Base-by-base conservation (phyloP, 2,113 vertebrate genomes). In the Anser brachyrhynchus region DNA sequence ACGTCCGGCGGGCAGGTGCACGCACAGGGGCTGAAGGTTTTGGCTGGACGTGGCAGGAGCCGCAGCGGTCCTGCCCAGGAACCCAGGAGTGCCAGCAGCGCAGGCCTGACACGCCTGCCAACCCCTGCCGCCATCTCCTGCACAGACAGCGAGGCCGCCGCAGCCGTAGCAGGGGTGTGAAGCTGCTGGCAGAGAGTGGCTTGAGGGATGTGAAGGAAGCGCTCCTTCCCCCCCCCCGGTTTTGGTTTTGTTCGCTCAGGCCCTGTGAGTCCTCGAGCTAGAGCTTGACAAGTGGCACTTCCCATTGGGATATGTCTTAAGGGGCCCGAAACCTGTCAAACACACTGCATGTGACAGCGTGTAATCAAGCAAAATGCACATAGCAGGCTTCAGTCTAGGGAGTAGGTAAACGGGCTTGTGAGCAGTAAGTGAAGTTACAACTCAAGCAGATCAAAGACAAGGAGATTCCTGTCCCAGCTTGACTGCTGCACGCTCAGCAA, bases 121-220 rank as follows among this genome's bases (percentile, higher is more conserved):
- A 37, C 6, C 1, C 23, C n/a, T 54, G 65, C 39, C 0, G 3
- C 69, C 35, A 8, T 18, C 57, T 70, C 31, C 1, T 10, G 49
- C 35, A 11, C 0, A 31, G 57, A 37, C 33, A 71, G 67, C 3
- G 0, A 37, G 46, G 0, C 57, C 0, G 14, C n/a, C 15, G 0
- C 35, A 59, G 58, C 59, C 39, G 23, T 20, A 9, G 75, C 39
- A 49, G 75, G n/a, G 17, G 54, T 13, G 28, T 16, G 76, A 78
- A 93, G 65, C 52, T 65, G 54, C 52, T 92, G n/a, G 80, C 70
- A 58, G 51, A 69, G 49, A 54, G 76, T 72, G 83, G 61, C 62
- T 89, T 54, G 57, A 78, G 12, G 2, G 4, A 43, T 72, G 31
- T 14, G 3, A 57, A 85, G 80, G 8, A 70, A 66, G 25, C 29